A percentile compares a stretch with the other conserved stretches of the same genome.
Conservation (phyloP, 2,113 vertebrate genomes). For the Forbesichthys agassizii region DNA sequence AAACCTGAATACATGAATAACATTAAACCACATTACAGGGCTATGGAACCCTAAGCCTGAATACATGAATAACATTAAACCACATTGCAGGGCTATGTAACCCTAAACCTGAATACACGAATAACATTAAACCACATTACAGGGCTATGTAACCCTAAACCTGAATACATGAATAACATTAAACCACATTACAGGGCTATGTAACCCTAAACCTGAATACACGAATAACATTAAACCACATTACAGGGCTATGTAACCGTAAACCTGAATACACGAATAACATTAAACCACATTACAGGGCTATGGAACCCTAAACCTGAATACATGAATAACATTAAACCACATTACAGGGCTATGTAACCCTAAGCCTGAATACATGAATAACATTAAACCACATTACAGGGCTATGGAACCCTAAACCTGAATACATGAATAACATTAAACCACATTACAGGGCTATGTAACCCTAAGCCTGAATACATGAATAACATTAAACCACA, state of each 20-base stretch:
- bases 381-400: too few species aligned
- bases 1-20: too few species aligned
- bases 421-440: too few species aligned
- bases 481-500: background rate
- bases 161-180: background rate
- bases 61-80: too few species aligned
- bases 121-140: background rate
- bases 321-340: background rate
- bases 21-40: background rate
- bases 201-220: too few species aligned
- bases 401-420: constrained; percentile 57
- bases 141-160: background rate
- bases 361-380: background rate
- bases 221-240: background rate
- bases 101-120: too few species aligned
- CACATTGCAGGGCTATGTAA: too few species aligned
- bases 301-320: constrained; percentile 50
- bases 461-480: background rate
- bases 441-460: background rate
- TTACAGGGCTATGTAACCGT: background rate
- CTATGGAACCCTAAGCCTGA: too few species aligned
- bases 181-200: too few species aligned
- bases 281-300: too few species aligned
- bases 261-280: background rate
- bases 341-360: background rate